Conservation (phyloP, 2,113 vertebrate species). For the Charina bottae region DNA sequence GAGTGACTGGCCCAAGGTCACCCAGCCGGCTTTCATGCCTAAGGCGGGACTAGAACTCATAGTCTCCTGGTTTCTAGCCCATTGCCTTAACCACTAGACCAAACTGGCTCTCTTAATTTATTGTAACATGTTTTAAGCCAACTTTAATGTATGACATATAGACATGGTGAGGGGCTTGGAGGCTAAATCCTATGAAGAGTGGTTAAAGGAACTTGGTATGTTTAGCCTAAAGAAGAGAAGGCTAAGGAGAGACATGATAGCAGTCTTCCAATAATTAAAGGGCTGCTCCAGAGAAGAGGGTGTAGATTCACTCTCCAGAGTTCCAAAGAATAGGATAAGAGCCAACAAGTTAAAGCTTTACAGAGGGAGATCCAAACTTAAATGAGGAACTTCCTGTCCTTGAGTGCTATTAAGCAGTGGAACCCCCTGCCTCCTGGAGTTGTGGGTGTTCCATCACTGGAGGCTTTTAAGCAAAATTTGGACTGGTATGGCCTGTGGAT, state of each 20-base stretch:
- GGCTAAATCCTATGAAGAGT: not conserved
- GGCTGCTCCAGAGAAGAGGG: not conserved
- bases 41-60: not conserved
- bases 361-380: not conserved
- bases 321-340: not conserved
- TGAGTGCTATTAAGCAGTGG: not conserved
- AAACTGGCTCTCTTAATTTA: constrained; percentile 3
- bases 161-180: not conserved
- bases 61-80: not conserved
- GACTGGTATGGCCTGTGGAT: not conserved
- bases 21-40: not conserved
- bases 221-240: not conserved
- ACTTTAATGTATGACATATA: not conserved
- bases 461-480: not conserved
- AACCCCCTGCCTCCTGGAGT: not conserved
- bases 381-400: not conserved
- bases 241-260: not conserved
- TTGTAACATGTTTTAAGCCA: constrained; percentile 25
- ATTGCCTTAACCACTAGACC: not conserved
- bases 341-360: not conserved
- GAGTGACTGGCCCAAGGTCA: not conserved
- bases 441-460: not conserved
- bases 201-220: not conserved
- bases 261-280: not conserved
- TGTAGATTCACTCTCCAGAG: not conserved